Percentiles rank a stretch among this genome's conserved stretches.
These are phyloP conservation scores for Trichopria drosophilae DNA, from an alignment of 2,888 invertebrate species.

Conservation along the genomic window DNA sequence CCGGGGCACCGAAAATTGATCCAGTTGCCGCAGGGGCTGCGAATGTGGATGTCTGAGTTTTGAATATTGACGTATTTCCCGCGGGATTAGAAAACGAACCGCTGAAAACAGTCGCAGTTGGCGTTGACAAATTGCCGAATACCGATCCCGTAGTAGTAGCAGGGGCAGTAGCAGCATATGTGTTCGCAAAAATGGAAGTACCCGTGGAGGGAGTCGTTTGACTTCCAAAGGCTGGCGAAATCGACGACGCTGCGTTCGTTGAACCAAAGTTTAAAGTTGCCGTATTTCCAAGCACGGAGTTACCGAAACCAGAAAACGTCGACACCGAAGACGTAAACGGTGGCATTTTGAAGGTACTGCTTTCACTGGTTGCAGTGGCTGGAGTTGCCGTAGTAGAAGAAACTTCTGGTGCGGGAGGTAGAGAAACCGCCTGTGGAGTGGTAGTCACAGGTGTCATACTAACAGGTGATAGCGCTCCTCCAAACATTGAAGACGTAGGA, in stretches of 20 bases:
- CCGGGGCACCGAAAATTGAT: conserved; percentile 29
- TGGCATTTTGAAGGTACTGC: too few relatives aligned
- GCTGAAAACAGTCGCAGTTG: not conserved
- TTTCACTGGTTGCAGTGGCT: not conserved
- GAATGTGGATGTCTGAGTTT: conserved; percentile 7
- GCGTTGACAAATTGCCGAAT: conserved; percentile 28
- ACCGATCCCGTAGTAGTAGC: conserved; percentile 16
- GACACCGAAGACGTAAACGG: too few relatives aligned
- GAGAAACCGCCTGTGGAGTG: not conserved
- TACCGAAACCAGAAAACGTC: too few relatives aligned
- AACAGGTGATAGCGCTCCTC: not conserved
- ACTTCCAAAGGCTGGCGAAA: conserved; percentile 24
- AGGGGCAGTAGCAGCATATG: conserved; percentile 17
- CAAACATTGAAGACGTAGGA: not conserved
- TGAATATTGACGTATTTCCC: conserved; percentile 10
- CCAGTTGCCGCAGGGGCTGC: conserved; percentile 21
- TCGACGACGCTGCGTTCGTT: conserved; percentile 11
- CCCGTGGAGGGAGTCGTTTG: conserved; percentile 18
- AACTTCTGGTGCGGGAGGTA: not conserved
- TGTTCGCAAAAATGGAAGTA: conserved; percentile 21
- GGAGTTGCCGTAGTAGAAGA: not conserved
- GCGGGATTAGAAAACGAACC: too few relatives aligned
- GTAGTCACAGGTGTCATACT: not conserved
- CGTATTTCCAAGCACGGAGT: too few relatives aligned
- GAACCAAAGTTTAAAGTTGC: too few relatives aligned